Base-by-base conservation (phyloP, 2,797 vertebrate species). In the Lagocephalus sceleratus region DNA sequence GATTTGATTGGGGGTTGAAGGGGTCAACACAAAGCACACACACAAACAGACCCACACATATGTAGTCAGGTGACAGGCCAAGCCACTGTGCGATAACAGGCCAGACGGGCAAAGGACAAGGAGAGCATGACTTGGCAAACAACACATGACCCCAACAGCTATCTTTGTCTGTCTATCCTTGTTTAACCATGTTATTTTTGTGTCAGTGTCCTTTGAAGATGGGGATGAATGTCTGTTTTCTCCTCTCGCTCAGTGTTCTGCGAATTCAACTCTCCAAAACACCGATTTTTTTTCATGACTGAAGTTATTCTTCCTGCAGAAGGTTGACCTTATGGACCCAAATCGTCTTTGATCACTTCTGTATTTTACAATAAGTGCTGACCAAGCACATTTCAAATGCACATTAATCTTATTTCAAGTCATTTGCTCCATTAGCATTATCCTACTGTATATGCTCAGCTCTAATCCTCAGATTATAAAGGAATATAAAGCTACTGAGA, bases 61-160 rank as follows among this genome's bases (percentile, higher is more conserved):
- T 68, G 62, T 38, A 56, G 75, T 83, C 85, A 87, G 82, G 79
- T 87, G 85, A 87, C 64, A 25, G 56, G 20, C 63, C 5, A 40
- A 76, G 66, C 51, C 29, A 2, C 51, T 50, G 45, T 46, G 35
- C 67, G 85, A 88, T 87, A 89, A 83, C 67, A 70, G 42, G 47
- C 68, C 83, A 89, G 87, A 88, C 78, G 83, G 79, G 73, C 86
- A 89, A 88, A 89, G 87, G 83, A 77, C 86, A 79, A 63, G 47
- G 48, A 58, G 68, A 78, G 73, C 66, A 50, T 73, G 81, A 84
- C 71, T 65, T 48, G 58, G 60, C 73, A 83, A 88, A 86, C 81
- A 85, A 59, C 77, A 78, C 55, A 60, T 76, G 78, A 83, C 73
- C 71, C 51, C 20, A 5, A 77, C 61, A 76, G 59, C 73, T 65